phyloP scores from a whole-genome alignment of 53 echinoderm and acorn worm genomes.

The Paracentrotus lividus region DNA sequence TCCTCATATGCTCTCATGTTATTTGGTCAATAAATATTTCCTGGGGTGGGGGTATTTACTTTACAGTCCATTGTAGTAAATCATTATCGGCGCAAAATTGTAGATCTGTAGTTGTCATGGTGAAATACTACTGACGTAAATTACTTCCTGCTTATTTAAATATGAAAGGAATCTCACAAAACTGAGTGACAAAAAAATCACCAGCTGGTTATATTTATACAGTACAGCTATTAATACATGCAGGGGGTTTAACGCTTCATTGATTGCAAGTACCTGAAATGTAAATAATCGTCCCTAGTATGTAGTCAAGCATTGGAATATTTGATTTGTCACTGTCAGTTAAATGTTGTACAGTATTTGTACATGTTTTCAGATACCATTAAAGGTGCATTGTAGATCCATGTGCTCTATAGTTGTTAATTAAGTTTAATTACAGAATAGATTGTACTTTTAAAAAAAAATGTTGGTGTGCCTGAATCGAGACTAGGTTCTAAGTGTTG shows the following conservation, averaged over 20 bases:
- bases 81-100: background rate
- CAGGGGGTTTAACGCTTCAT: background rate
- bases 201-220: slow-evolving; percentile 37
- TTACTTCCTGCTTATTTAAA: slow-evolving; percentile 15
- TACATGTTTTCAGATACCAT: no score
- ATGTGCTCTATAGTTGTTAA: no score
- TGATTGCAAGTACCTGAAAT: background rate
- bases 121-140: slow-evolving; percentile 26
- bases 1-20: no score
- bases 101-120: slow-evolving; percentile 5
- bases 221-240: slow-evolving; percentile 6
- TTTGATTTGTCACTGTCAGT: no score
- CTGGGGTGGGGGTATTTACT: no score
- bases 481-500: background rate
- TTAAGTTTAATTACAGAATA: no score
- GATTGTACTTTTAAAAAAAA: no score
- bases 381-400: no score
- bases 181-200: background rate
- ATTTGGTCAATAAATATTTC: no score
- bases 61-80: background rate
- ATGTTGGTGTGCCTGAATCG: background rate
- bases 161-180: background rate
- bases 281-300: background rate
- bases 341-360: no score
- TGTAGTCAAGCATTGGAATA: no score